Conservation (phyloP, 2,888 invertebrate species). For the Lithophane socia region DNA sequence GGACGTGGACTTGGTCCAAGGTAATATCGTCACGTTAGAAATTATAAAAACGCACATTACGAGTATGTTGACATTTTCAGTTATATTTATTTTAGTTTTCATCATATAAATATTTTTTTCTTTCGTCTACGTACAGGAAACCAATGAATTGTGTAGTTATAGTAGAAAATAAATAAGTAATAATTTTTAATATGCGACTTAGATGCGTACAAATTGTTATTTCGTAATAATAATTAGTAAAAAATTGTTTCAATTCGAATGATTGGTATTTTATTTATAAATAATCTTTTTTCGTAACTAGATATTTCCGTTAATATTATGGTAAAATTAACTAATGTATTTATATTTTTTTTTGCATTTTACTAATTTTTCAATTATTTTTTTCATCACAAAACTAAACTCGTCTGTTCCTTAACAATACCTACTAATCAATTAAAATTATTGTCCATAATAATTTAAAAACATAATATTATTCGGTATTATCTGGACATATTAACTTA, state of each 20-base stretch:
- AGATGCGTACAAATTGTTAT: neutral
- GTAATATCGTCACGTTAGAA: neutral
- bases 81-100: neutral
- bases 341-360: constrained; percentile 19
- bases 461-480: constrained; percentile 16
- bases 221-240: neutral
- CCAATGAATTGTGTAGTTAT: neutral
- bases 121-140: constrained; percentile 18
- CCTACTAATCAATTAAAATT: constrained; percentile 40
- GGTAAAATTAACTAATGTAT: constrained; percentile 3
- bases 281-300: neutral
- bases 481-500: constrained; percentile 25
- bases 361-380: neutral
- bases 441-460: constrained; percentile 53
- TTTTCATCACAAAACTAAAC: constrained; percentile 32
- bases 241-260: neutral
- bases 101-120: neutral
- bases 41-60: neutral
- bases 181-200: neutral
- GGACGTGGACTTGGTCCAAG: neutral
- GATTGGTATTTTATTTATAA: too few relatives aligned
- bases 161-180: neutral
- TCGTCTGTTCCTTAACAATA: constrained; percentile 17
- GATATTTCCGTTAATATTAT: neutral
- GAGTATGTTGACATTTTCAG: constrained; percentile 2